Conservation (phyloP, 2,797 vertebrate genomes). For the Buceros bicornis region DNA sequence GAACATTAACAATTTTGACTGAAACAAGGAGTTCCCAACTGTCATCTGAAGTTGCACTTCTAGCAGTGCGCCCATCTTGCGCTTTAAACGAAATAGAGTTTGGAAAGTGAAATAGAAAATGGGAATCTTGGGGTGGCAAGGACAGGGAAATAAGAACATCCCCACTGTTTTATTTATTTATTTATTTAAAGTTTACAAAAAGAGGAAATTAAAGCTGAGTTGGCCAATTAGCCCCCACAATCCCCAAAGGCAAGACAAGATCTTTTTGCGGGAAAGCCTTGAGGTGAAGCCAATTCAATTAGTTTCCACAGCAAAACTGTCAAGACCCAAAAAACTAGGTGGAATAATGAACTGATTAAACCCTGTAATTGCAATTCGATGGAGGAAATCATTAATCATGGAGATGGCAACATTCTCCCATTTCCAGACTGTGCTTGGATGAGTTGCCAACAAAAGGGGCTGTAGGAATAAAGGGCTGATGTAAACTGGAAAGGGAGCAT, state of each 20-base stretch:
- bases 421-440: not conserved
- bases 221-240: conserved; percentile 48
- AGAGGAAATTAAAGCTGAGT: conserved; percentile 46
- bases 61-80: not conserved
- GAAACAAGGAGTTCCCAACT: not conserved
- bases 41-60: not conserved
- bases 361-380: conserved; percentile 75
- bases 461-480: not conserved
- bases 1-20: not conserved
- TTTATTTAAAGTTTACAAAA: not conserved
- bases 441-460: conserved; percentile 13
- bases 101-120: not conserved
- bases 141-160: not conserved
- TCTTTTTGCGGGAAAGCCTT: conserved; percentile 63
- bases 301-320: conserved; percentile 71
- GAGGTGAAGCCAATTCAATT: conserved; percentile 81
- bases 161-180: not conserved
- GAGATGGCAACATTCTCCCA: conserved; percentile 60
- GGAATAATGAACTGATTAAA: conserved; percentile 82
- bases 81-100: not conserved
- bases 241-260: conserved; percentile 55
- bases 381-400: conserved; percentile 76
- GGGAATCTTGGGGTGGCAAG: not conserved
- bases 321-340: conserved; percentile 73
- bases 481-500: not conserved